These are phyloP conservation scores for Micropoecilia bifurca DNA, from an alignment of 2,797 vertebrate genomes.

Conservation along the genomic window DNA sequence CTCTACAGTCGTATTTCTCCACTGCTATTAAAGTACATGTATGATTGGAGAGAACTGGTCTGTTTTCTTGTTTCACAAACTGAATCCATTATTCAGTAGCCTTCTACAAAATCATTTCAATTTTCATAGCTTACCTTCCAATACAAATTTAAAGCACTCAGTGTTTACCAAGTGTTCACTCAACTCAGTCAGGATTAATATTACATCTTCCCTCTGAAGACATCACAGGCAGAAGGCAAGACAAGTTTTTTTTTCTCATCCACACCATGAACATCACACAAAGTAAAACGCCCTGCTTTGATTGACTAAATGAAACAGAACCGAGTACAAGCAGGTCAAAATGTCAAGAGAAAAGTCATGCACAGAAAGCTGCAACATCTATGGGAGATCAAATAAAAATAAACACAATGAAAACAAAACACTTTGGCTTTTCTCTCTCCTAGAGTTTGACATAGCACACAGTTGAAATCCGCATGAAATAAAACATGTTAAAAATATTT, in stretches of 20 bases:
- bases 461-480: not conserved
- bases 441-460: not conserved
- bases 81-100: conserved; percentile 12
- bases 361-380: not conserved
- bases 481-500: not conserved
- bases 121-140: conserved; percentile 11
- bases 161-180: not conserved
- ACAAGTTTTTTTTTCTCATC: not conserved
- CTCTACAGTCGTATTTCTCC: not conserved
- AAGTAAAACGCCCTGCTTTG: not conserved
- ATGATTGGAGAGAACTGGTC: not conserved
- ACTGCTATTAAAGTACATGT: not conserved
- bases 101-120: conserved; percentile 7
- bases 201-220: conserved; percentile 22
- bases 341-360: not conserved
- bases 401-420: not conserved
- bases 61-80: conserved; percentile 18
- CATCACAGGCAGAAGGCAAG: not conserved
- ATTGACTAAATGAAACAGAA: not conserved
- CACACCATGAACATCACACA: conserved; percentile 13
- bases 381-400: not conserved
- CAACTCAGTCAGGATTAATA: conserved; percentile 11
- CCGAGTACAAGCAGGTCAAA: not conserved
- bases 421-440: not conserved
- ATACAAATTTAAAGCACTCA: conserved; percentile 25